phyloP scores from a whole-genome alignment of 23 tunicate genomes.

The Ciona savignyi region DNA sequence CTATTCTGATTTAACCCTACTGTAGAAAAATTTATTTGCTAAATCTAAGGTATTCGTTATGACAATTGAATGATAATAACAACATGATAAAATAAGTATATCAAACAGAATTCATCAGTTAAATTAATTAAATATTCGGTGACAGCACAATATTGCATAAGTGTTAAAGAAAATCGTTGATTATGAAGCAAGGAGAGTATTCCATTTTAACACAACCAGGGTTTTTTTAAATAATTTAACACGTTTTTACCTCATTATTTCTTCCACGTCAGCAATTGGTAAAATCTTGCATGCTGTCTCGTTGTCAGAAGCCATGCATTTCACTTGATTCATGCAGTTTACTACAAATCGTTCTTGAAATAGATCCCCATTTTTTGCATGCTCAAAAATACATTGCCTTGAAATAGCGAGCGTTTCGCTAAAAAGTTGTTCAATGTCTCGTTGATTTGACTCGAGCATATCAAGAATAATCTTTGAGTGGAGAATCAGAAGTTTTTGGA shows the following conservation, averaged over 20 bases:
- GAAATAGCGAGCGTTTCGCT: constrained; percentile 4
- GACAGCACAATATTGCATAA: not conserved
- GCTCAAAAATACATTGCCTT: constrained; percentile 23
- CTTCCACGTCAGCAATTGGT: constrained; percentile 22
- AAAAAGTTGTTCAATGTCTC: not conserved
- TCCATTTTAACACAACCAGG: too few relatives aligned
- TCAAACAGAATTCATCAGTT: not conserved
- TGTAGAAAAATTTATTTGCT: too few relatives aligned
- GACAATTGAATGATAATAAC: too few relatives aligned
- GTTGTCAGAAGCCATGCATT: constrained; percentile 10
- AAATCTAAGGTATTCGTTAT: too few relatives aligned
- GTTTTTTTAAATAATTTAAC: too few relatives aligned
- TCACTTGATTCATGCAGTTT: constrained; percentile 56
- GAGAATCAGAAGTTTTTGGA: constrained; percentile 29
- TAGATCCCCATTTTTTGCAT: constrained; percentile 13
- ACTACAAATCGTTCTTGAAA: constrained; percentile 51
- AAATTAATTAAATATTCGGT: not conserved
- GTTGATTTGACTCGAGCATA: not conserved
- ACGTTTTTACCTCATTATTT: constrained; percentile 28
- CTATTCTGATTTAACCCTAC: too few relatives aligned
- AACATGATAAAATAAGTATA: not conserved
- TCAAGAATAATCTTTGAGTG: constrained; percentile 37
- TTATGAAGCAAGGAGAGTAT: too few relatives aligned
- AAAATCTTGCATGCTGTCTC: not conserved
- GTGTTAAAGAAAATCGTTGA: too few relatives aligned